Percentiles rank a stretch among this genome's conserved stretches.
These are phyloP conservation scores for Caenorhabditis zanzibari DNA, from an alignment of 2,888 invertebrate genomes.

Conservation along the genomic window DNA sequence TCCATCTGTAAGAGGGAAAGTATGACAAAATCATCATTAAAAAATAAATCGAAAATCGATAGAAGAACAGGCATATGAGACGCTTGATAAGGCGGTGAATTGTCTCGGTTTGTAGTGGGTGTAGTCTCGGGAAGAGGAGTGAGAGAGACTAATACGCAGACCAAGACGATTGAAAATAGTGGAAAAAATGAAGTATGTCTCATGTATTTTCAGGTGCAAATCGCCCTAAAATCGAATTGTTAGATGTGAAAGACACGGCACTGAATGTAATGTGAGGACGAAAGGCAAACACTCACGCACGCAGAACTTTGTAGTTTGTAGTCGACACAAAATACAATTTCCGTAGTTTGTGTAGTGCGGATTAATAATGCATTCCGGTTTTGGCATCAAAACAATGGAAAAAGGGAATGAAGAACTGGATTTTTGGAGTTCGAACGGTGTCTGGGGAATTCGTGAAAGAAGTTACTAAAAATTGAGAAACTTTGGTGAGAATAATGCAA, in stretches of 20 bases:
- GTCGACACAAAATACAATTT: conserved; percentile 13
- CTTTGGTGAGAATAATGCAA: background rate
- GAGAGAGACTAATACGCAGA: conserved; percentile 23
- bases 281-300: conserved; percentile 30
- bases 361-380: conserved; percentile 5
- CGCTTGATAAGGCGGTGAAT: conserved; percentile 35
- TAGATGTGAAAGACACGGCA: background rate
- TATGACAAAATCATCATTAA: background rate
- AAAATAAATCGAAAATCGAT: conserved; percentile 38
- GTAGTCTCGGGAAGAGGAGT: conserved; percentile 2
- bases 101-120: background rate
- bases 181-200: conserved; percentile 34
- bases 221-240: background rate
- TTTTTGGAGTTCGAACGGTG: conserved; percentile 5
- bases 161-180: conserved; percentile 37
- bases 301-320: conserved; percentile 40
- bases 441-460: background rate
- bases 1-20: conserved; percentile 13
- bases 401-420: background rate
- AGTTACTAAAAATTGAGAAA: background rate
- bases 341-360: background rate
- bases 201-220: conserved; percentile 16
- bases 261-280: conserved; percentile 36
- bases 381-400: background rate
- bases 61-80: conserved; percentile 15